A percentile compares a stretch with the other conserved stretches of the same genome.
Evolutionary conservation across 2,888 invertebrate genomes (phyloP).

Genomic region (Catocala sponsa): DNA sequence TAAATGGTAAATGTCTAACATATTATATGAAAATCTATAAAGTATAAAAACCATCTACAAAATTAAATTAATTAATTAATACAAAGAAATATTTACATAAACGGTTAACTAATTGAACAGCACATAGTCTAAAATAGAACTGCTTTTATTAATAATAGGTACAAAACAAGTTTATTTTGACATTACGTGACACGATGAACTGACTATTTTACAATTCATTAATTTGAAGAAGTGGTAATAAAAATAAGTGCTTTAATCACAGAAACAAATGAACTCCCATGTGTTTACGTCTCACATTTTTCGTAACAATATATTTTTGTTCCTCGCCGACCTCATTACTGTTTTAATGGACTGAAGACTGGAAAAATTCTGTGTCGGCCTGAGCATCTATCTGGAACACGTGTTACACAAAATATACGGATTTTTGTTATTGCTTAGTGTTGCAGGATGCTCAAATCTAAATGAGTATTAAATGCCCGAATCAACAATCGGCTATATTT

Average conservation of each 20-base stretch:
- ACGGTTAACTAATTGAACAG: no score
- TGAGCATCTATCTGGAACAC: slow-evolving; percentile 42
- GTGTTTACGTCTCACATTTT: slow-evolving; percentile 59
- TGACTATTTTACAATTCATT: no score
- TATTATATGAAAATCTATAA: no score
- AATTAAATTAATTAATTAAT: no score
- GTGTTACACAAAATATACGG: slow-evolving; percentile 45
- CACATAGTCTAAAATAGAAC: not conserved
- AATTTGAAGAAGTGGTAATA: no score
- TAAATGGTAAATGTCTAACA: no score
- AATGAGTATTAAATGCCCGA: slow-evolving; percentile 58
- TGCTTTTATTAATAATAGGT: not conserved
- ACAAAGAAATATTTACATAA: no score
- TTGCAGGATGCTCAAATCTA: slow-evolving; percentile 58
- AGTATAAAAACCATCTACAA: no score
- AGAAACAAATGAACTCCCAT: slow-evolving; percentile 54
- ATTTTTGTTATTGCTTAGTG: slow-evolving; percentile 44
- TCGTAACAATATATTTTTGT: slow-evolving; percentile 62
- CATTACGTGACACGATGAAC: no score
- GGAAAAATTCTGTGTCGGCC: slow-evolving; percentile 41
- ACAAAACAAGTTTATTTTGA: not conserved
- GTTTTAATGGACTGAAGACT: slow-evolving; percentile 55
- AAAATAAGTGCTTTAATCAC: slow-evolving; percentile 23
- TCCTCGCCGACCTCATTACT: slow-evolving; percentile 62
- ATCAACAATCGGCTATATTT: slow-evolving; percentile 63